Conservation (phyloP, 2,888 invertebrate species). For the Euzophera pinguis region DNA sequence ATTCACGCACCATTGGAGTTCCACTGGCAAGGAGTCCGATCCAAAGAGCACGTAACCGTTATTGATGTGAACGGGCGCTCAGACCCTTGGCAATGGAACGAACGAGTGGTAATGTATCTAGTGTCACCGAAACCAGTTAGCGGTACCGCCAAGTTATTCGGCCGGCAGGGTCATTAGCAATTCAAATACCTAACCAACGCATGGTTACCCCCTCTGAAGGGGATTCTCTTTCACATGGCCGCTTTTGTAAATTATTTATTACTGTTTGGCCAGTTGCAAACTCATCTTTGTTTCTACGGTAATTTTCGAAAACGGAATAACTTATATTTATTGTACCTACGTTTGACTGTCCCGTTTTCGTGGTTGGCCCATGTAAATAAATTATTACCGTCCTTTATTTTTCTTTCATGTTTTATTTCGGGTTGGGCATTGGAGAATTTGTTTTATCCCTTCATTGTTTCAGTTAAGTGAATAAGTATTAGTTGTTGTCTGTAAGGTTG, state of each 20-base stretch:
- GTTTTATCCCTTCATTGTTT: neutral
- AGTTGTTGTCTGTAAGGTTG: too few species aligned
- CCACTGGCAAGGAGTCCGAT: neutral
- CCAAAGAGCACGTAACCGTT: slow-evolving; percentile 17
- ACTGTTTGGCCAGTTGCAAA: slow-evolving; percentile 64
- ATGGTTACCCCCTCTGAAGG: slow-evolving; percentile 50
- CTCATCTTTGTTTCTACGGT: slow-evolving; percentile 58
- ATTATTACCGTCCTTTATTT: slow-evolving; percentile 5
- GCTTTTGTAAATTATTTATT: slow-evolving; percentile 75
- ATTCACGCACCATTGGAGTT: slow-evolving; percentile 3
- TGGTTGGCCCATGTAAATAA: slow-evolving; percentile 15
- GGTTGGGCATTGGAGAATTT: neutral
- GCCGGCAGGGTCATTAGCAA: slow-evolving; percentile 68
- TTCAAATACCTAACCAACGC: slow-evolving; percentile 70
- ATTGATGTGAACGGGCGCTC: slow-evolving; percentile 6
- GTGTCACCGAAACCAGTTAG: slow-evolving; percentile 54
- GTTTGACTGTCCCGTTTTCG: slow-evolving; percentile 22
- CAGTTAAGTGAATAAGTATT: too few species aligned
- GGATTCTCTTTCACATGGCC: slow-evolving; percentile 68
- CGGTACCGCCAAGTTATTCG: slow-evolving; percentile 57
- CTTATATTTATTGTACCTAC: slow-evolving; percentile 28
- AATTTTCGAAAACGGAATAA: slow-evolving; percentile 49
- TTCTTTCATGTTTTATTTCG: slow-evolving; percentile 1
- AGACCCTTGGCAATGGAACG: slow-evolving; percentile 26
- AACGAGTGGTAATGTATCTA: slow-evolving; percentile 42